Base-by-base conservation (phyloP, 2,113 vertebrate species). In the Furnarius figulus region DNA sequence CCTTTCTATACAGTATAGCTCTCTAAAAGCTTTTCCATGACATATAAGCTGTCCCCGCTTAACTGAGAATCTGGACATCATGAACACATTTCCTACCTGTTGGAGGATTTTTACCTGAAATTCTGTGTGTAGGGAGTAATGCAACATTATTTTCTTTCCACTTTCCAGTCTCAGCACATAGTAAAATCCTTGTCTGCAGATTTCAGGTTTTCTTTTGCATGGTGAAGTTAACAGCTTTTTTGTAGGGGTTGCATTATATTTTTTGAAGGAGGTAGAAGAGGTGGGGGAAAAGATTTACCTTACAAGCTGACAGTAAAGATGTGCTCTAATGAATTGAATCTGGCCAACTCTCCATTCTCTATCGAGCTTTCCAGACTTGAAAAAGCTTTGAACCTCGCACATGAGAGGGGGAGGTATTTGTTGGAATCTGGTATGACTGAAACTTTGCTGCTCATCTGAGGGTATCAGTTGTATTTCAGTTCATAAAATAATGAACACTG, bases 341-440 rank as follows among this genome's bases (percentile, higher is more conserved):
- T 97, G 97, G 93, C 93, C 97, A 87, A 80, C 93, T 96, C 77
- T 73, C 78, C 71, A 16, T 98, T 87, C 87, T 96, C 95, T 97
- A 92, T 97, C 53, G 87, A 91, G 97, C 80, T 98, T 98, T 98
- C 98, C 98, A 98, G 98, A 97, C 95, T 87, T 87, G 92, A 63
- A 90, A 90, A 80, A 88, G 89, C 97, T 98, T 98, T 98, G 97
- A 98, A 97, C 97, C 89, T 95, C 92, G 81, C 92, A 98, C 98
- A 98, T 98, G 97, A 99, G 99, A 98, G 97, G 61, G 55, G 74
- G 52, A 80, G 74, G 96, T 95, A 96, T 98, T 98, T 97, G 98
- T 97, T 95, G 97, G 97, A 98, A 97, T 97, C 97, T 97, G 95
- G 97, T 97, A 70, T 95, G 90, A 77, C 80, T 97, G 98, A 94